phyloP scores from a whole-genome alignment of 64 coral and sea anemone genomes.

The Pocillopora damicornis region DNA sequence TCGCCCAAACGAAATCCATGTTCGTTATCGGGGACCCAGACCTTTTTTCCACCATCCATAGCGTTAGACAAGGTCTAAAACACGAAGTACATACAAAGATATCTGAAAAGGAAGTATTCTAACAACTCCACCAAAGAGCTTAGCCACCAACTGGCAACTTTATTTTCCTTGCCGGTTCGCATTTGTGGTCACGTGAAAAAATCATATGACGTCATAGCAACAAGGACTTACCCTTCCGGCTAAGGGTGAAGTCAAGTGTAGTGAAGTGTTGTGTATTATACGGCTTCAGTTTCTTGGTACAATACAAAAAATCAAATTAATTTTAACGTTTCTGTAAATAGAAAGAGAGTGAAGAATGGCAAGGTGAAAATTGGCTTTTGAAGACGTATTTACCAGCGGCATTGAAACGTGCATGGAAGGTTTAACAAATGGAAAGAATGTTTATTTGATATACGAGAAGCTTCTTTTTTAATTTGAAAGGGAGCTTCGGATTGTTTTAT shows the following conservation, averaged over 20 bases:
- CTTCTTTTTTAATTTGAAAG: neutral
- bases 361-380: neutral
- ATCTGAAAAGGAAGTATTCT: neutral
- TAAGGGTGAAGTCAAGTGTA: too few relatives aligned
- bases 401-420: neutral
- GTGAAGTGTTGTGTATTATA: too few relatives aligned
- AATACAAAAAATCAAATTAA: too few relatives aligned
- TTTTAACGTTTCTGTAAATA: too few relatives aligned
- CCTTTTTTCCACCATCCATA: slow-evolving; percentile 82
- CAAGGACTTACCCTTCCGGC: neutral
- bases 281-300: too few relatives aligned
- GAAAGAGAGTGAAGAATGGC: neutral
- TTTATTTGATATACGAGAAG: neutral
- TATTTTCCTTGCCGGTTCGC: slow-evolving; percentile 28
- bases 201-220: slow-evolving; percentile 34
- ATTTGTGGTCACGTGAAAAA: slow-evolving; percentile 24
- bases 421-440: neutral
- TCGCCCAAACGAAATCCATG: slow-evolving; percentile 86
- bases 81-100: neutral
- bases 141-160: slow-evolving; percentile 20
- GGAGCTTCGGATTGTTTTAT: neutral
- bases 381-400: neutral
- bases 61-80: neutral
- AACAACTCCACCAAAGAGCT: neutral
- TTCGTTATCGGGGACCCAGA: slow-evolving; percentile 91